phyloP scores from a whole-genome alignment of 2,888 invertebrate genomes.

The Habrosyne pyritoides region DNA sequence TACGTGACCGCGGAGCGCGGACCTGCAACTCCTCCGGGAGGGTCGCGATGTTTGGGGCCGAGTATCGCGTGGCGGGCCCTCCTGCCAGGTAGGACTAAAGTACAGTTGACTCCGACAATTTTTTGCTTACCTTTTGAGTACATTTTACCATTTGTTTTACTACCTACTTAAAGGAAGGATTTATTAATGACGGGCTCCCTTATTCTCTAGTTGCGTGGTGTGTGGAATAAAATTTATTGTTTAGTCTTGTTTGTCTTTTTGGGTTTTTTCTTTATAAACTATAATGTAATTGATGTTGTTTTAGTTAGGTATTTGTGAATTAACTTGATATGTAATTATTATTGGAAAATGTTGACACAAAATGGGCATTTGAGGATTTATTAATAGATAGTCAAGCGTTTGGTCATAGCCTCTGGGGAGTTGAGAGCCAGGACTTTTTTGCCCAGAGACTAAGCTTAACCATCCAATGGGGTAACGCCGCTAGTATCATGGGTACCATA shows the following conservation, averaged over 20 bases:
- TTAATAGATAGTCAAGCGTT: no score
- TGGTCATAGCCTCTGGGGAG: no score
- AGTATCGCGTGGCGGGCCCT: conserved; percentile 59
- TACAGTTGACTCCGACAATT: conserved; percentile 52
- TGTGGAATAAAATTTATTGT: background rate
- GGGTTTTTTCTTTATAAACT: background rate
- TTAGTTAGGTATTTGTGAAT: no score
- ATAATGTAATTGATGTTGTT: background rate
- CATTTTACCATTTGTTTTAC: conserved; percentile 31
- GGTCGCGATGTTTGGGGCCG: conserved; percentile 19
- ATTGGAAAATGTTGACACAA: no score
- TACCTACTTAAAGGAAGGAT: background rate
- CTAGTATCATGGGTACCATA: no score
- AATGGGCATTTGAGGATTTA: no score
- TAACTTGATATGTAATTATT: no score
- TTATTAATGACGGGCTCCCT: conserved; percentile 1
- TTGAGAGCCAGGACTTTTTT: no score
- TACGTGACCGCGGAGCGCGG: conserved; percentile 72
- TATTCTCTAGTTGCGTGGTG: background rate
- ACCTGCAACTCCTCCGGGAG: conserved; percentile 56
- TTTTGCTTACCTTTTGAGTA: conserved; percentile 46
- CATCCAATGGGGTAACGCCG: no score
- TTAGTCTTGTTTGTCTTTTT: background rate
- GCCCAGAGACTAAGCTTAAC: no score
- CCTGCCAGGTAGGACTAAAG: conserved; percentile 42